Base-by-base conservation (phyloP, 1,140 invertebrate species). In the Drosophila baimaii region DNA sequence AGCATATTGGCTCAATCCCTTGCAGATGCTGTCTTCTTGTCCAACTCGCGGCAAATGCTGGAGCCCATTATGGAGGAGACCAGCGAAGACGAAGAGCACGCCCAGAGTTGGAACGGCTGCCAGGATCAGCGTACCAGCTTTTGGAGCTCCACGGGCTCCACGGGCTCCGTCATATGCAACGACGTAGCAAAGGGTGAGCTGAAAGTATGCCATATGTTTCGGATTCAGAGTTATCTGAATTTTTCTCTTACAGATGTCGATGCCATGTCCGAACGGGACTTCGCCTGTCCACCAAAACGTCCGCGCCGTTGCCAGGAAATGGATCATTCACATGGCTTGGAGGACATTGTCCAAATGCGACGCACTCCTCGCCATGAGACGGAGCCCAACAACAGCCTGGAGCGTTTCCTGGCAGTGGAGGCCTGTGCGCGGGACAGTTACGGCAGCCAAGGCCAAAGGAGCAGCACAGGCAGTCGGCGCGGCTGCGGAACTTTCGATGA, bases 281-380 rank as follows among this genome's bases (percentile, higher is more conserved):
- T 95, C 63, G 95, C 95, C 23, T 96, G 96, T 79, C 96, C 96
- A 31, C 95, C 96, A 43, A 97, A 97, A 90, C 93, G 96, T n/a
- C 93, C 96, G 23, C 94, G 95, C 25, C 94, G 94, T 65, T 83
- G 73, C n/a, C 94, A 94, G 37, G 90, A 91, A 15, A 46, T 68
- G 10, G 43, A 56, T 13, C 46, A 72, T 49, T 55, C 63, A 7
- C 75, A 78, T 17, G 71, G 58, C 3, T 23, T 76, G 17, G 89
- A 92, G 29, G 89, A 91, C 39, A 64, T 61, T 6, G 85, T 91
- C 13, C 76, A 91, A 25, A 23, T 91, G 59, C 80, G 88, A 21
- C 80, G 81, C 2, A 46, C 79, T 47, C 37, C 52, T 3, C 79
- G 86, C 33, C 73, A 68, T 21, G 74, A 88, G 19, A 21, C 61